Percentiles rank a stretch among this genome's conserved stretches.
Evolutionary conservation across 2,888 invertebrate genomes (phyloP).

Genomic region (Plebejus argus): DNA sequence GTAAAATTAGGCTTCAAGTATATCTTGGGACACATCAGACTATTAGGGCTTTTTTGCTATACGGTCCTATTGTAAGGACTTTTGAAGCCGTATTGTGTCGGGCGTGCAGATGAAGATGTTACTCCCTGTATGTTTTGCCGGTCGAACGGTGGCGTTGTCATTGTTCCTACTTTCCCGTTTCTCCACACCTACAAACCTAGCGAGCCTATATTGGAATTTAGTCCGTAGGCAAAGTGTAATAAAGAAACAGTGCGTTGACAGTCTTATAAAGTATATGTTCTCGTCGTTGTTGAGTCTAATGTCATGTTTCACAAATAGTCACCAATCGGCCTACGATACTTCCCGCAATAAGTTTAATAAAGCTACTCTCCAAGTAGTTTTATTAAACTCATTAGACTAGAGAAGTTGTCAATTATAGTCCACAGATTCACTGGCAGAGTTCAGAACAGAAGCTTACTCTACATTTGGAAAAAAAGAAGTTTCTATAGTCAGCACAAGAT

Average conservation of each 20-base stretch:
- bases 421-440: too few species aligned
- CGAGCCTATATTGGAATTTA: too few species aligned
- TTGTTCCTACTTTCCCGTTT: neutral
- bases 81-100: neutral
- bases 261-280: too few species aligned
- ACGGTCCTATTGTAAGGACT: too few species aligned
- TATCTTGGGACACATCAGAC: neutral
- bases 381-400: too few species aligned
- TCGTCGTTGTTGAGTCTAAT: too few species aligned
- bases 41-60: neutral
- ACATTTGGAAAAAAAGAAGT: too few species aligned
- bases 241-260: neutral
- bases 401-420: too few species aligned
- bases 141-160: neutral
- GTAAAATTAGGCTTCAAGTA: neutral
- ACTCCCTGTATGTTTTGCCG: neutral
- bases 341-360: too few species aligned
- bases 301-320: neutral
- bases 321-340: neutral
- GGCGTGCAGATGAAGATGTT: neutral
- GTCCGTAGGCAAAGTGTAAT: neutral
- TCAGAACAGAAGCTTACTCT: too few species aligned
- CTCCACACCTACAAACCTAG: neutral
- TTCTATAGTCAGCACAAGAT: neutral
- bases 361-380: too few species aligned